Evolutionary conservation across 2,113 vertebrate genomes (phyloP).

Genomic region (Apeltes quadracus): DNA sequence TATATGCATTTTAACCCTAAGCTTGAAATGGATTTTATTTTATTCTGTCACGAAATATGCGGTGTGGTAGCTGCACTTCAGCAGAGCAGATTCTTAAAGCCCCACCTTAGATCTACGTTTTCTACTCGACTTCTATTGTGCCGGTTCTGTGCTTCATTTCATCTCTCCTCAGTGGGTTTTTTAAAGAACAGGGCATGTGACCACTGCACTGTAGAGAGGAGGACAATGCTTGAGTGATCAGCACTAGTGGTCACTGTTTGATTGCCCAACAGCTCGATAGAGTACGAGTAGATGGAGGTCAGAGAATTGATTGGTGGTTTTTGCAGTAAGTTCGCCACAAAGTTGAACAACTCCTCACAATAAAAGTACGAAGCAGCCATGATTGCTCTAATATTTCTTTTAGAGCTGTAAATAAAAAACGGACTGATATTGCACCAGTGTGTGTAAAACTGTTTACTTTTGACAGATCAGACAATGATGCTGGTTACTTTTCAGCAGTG

Average conservation of each 20-base stretch:
- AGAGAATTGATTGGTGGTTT: constrained; percentile 32
- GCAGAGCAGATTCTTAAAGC: constrained; percentile 11
- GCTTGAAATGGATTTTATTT: not conserved
- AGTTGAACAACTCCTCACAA: constrained; percentile 23
- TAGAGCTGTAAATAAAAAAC: constrained; percentile 7
- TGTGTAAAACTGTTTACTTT: not conserved
- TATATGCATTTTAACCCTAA: not conserved
- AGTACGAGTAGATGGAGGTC: constrained; percentile 30
- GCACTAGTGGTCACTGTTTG: constrained; percentile 14
- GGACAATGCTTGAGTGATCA: constrained; percentile 43
- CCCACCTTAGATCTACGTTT: constrained; percentile 35
- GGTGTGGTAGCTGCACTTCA: constrained; percentile 11
- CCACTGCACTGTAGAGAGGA: constrained; percentile 28
- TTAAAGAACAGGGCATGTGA: constrained; percentile 45
- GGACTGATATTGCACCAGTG: not conserved
- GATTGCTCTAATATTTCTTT: constrained; percentile 9
- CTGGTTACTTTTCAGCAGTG: not conserved
- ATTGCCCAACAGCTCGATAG: constrained; percentile 23
- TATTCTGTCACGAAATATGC: not conserved
- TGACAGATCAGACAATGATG: not conserved
- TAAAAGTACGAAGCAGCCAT: not conserved
- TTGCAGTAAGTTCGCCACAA: constrained; percentile 5
- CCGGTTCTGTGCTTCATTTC: constrained; percentile 23
- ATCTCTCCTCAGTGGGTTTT: constrained; percentile 23
- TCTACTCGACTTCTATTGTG: constrained; percentile 37